These are phyloP conservation scores for Tychaedon coryphoeus DNA, from an alignment of 2,113 vertebrate genomes.

Conservation along the genomic window DNA sequence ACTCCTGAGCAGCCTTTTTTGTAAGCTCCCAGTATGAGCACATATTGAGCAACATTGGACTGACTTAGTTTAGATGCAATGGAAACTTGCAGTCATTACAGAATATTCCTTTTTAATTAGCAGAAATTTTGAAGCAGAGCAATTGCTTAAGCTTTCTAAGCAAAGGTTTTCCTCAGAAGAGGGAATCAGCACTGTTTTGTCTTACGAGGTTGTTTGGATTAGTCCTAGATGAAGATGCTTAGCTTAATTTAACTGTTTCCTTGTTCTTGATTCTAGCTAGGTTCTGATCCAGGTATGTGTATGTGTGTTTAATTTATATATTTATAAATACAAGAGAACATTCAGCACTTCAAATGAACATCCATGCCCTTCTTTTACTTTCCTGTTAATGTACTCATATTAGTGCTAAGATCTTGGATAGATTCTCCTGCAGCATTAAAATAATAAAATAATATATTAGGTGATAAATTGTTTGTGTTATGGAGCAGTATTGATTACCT, in stretches of 20 bases:
- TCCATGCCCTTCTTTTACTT: background rate
- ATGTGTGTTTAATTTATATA: background rate
- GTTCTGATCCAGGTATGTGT: background rate
- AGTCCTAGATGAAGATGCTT: background rate
- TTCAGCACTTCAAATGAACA: background rate
- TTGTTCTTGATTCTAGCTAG: background rate
- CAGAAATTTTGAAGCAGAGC: background rate
- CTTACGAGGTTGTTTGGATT: background rate
- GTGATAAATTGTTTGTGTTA: background rate
- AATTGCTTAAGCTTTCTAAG: background rate
- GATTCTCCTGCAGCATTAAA: background rate
- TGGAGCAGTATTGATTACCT: background rate
- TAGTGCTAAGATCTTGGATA: background rate
- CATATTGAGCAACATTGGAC: background rate
- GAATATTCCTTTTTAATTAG: background rate
- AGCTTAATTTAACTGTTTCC: background rate
- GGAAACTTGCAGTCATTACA: background rate
- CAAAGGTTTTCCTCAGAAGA: background rate
- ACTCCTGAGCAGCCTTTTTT: background rate
- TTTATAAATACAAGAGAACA: background rate
- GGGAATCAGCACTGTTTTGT: background rate
- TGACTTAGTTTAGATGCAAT: background rate
- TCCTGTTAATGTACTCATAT: background rate
- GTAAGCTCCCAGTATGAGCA: background rate
- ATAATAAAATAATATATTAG: background rate